These are phyloP conservation scores for Balaeniceps rex DNA, from an alignment of 2,113 vertebrate genomes.

Conservation along the genomic window DNA sequence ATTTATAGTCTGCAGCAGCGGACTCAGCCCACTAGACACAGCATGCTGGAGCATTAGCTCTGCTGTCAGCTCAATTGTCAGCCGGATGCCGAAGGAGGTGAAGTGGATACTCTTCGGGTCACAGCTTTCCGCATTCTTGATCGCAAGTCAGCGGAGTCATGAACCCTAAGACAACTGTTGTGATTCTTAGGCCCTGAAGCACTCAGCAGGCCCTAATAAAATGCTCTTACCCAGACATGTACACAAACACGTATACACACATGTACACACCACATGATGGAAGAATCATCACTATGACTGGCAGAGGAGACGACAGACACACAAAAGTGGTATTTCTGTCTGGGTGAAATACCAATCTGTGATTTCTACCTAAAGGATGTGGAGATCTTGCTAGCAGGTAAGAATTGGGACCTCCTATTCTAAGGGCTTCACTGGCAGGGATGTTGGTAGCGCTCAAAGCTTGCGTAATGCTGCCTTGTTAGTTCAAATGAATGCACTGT, in stretches of 20 bases:
- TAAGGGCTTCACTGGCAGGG: not conserved
- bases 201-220: not conserved
- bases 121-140: not conserved
- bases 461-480: not conserved
- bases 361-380: not conserved
- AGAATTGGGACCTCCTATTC: not conserved
- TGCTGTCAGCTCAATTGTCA: not conserved
- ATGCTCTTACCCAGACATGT: not conserved
- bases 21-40: not conserved
- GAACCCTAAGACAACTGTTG: not conserved
- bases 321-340: not conserved
- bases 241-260: no score
- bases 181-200: not conserved
- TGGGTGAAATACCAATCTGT: not conserved
- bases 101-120: not conserved
- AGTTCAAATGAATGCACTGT: not conserved
- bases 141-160: not conserved
- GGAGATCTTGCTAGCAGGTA: not conserved
- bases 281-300: not conserved
- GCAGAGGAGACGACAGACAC: not conserved
- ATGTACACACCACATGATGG: not conserved
- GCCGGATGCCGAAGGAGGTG: not conserved
- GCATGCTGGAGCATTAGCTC: not conserved
- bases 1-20: not conserved
- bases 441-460: not conserved